phyloP scores from a whole-genome alignment of 2,797 vertebrate genomes.

The Mus caroli region DNA sequence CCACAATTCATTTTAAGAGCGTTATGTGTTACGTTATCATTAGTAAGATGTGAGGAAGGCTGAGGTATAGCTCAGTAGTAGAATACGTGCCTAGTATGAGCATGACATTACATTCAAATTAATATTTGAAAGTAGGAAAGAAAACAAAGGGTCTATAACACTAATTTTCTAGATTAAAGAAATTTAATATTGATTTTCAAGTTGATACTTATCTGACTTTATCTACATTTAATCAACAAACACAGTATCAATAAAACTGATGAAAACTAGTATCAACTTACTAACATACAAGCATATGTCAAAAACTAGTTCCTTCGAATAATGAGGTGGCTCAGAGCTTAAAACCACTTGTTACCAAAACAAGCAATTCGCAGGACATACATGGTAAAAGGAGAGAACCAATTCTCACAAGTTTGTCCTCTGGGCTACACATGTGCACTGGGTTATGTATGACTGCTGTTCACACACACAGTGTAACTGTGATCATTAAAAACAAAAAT shows the following conservation, averaged over 20 bases:
- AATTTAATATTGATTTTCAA: not conserved
- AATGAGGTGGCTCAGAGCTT: not conserved
- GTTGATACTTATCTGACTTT: conserved; percentile 37
- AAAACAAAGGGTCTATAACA: not conserved
- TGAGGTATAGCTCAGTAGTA: not conserved
- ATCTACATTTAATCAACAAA: conserved; percentile 33
- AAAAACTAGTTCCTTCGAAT: not conserved
- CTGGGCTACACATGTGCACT: not conserved
- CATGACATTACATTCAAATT: not conserved
- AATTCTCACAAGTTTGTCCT: not conserved
- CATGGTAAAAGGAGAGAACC: not conserved
- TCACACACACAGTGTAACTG: not conserved
- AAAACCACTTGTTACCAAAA: not conserved
- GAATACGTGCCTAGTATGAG: not conserved
- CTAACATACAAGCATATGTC: not conserved
- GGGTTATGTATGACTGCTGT: not conserved
- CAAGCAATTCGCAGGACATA: not conserved
- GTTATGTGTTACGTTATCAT: not conserved
- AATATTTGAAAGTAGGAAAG: not conserved
- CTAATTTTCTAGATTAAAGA: conserved; percentile 42
- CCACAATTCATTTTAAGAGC: conserved; percentile 3
- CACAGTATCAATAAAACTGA: not conserved
- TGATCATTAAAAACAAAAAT: not conserved
- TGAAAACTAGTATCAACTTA: not conserved
- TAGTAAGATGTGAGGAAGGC: not conserved